Evolutionary conservation across 2,797 vertebrate species (phyloP).

Genomic region (Brachymystax lenok): DNA sequence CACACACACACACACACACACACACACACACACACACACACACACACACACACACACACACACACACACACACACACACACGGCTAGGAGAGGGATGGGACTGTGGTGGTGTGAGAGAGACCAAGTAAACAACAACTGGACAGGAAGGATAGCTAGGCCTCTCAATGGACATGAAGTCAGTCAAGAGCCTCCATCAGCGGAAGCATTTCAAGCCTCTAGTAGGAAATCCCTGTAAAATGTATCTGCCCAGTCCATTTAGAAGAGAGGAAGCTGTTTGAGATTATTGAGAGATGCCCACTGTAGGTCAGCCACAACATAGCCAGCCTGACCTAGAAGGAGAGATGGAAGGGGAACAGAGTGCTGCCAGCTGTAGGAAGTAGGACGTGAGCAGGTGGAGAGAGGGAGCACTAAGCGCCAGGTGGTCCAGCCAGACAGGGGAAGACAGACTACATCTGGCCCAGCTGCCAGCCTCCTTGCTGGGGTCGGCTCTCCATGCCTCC

Average conservation of each 20-base stretch:
- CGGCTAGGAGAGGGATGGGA: neutral
- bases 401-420: neutral
- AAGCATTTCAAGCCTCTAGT: neutral
- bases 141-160: neutral
- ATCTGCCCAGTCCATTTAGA: neutral
- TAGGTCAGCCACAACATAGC: no score
- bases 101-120: neutral
- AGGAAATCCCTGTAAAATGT: neutral
- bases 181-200: neutral
- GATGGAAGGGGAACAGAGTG: neutral
- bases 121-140: neutral
- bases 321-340: neutral
- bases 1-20: neutral
- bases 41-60: neutral
- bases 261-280: neutral
- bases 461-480: neutral
- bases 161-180: neutral
- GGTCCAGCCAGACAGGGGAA: neutral
- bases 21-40: neutral
- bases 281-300: neutral
- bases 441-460: neutral
- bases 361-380: no score
- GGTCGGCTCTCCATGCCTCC: no score
- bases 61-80: neutral
- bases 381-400: neutral